Conservation (phyloP, 2,797 vertebrate genomes). For the Halcyon leucocephala region DNA sequence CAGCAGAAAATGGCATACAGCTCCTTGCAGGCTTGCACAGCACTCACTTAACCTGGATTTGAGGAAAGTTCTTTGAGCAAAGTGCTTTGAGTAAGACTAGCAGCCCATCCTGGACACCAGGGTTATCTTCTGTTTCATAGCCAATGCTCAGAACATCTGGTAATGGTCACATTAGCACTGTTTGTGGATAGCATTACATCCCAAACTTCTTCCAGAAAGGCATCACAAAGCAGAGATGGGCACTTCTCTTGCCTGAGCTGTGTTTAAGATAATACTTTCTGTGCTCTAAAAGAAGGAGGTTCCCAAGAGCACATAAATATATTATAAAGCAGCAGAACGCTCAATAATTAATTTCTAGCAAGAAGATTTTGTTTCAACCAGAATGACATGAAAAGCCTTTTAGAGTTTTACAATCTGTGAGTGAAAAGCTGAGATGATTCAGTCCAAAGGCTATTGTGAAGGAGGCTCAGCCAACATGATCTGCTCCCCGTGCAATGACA, state of each 20-base stretch:
- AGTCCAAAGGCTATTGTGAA: neutral
- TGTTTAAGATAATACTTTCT: neutral
- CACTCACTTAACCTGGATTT: neutral
- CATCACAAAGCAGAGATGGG: neutral
- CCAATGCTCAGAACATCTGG: neutral
- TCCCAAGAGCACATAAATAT: conserved; percentile 46
- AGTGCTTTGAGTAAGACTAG: neutral
- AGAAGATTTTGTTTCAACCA: neutral
- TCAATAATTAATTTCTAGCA: conserved; percentile 66
- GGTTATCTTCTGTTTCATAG: neutral
- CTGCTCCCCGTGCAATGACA: neutral
- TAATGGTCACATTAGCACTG: neutral
- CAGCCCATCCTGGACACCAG: neutral
- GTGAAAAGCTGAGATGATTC: neutral
- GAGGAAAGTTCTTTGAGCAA: neutral
- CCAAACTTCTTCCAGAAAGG: neutral
- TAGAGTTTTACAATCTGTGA: neutral
- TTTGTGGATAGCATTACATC: neutral
- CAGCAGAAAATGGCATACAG: neutral
- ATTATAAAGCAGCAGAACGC: conserved; percentile 17
- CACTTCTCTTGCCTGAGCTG: neutral
- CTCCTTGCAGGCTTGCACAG: neutral
- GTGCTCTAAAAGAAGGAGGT: neutral
- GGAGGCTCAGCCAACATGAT: neutral
- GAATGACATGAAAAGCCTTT: neutral